These are phyloP conservation scores for Agrochola macilenta DNA, from an alignment of 2,888 invertebrate species.

Conservation along the genomic window DNA sequence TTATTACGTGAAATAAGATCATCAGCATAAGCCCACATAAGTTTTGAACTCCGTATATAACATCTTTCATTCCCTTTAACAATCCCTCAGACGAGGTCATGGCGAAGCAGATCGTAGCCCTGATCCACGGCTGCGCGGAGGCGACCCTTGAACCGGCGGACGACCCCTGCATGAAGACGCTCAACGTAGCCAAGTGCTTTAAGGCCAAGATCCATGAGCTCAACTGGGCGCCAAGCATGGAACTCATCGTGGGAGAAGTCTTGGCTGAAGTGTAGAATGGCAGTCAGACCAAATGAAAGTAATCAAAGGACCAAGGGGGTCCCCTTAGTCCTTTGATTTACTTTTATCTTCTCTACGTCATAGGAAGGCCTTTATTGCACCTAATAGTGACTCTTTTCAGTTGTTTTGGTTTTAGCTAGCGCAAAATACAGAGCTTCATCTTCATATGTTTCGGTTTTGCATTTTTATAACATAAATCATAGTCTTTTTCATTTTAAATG, in stretches of 20 bases:
- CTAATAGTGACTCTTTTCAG: background rate
- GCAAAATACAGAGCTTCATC: background rate
- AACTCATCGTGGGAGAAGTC: slow-evolving; percentile 75
- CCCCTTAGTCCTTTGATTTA: background rate
- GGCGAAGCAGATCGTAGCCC: slow-evolving; percentile 74
- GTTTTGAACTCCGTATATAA: too few species aligned
- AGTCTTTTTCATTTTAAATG: too few species aligned
- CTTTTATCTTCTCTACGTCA: background rate
- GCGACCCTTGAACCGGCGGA: slow-evolving; percentile 57
- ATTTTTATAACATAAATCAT: background rate
- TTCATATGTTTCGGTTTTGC: background rate
- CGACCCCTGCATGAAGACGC: slow-evolving; percentile 68
- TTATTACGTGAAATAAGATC: background rate
- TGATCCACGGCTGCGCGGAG: slow-evolving; percentile 75
- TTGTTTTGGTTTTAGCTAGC: background rate
- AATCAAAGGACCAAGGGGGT: too few species aligned
- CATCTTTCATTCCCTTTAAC: background rate
- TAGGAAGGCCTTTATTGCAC: background rate
- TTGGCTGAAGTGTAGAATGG: slow-evolving; percentile 71
- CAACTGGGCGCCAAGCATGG: slow-evolving; percentile 78
- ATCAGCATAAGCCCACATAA: background rate
- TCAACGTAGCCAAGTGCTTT: slow-evolving; percentile 78
- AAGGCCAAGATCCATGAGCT: slow-evolving; percentile 79
- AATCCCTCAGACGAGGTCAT: slow-evolving; percentile 73
- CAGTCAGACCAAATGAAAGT: too few species aligned